phyloP scores from a whole-genome alignment of 2,888 invertebrate genomes.

The Linnaemya vulpina region DNA sequence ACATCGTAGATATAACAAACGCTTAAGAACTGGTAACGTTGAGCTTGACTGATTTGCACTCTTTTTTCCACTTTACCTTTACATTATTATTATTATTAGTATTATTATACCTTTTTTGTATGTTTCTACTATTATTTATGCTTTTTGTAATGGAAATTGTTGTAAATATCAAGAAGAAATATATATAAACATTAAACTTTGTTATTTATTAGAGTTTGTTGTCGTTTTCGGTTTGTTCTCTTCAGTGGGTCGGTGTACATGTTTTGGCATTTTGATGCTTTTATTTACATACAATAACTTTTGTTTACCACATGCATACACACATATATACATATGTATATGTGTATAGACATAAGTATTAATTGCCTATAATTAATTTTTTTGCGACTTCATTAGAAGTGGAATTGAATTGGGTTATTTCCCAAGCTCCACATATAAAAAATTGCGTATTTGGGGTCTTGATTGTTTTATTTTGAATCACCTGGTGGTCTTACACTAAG shows the following conservation, averaged over 20 bases:
- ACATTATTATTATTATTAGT: background rate
- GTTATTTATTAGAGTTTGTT: conserved; percentile 54
- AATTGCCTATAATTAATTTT: too few relatives aligned
- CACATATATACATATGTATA: background rate
- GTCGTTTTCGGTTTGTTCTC: background rate
- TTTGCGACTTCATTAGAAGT: too few relatives aligned
- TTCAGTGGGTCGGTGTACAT: background rate
- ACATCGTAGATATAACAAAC: conserved; percentile 36
- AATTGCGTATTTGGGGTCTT: too few relatives aligned
- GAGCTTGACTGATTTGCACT: conserved; percentile 78
- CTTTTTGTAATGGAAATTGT: conserved; percentile 64
- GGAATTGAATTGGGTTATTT: too few relatives aligned
- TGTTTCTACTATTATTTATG: conserved; percentile 54
- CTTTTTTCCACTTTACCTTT: conserved; percentile 44
- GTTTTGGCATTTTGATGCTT: conserved; percentile 14
- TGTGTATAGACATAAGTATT: background rate
- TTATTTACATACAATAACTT: conserved; percentile 7
- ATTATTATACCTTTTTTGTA: conserved; percentile 25
- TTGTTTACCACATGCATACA: background rate
- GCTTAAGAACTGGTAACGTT: conserved; percentile 76
- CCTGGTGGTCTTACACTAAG: too few relatives aligned
- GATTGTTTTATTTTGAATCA: too few relatives aligned
- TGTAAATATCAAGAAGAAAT: conserved; percentile 47
- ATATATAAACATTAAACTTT: conserved; percentile 62
- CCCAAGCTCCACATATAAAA: too few relatives aligned